phyloP scores from a whole-genome alignment of 2,888 invertebrate genomes.

The Beris morrisii region DNA sequence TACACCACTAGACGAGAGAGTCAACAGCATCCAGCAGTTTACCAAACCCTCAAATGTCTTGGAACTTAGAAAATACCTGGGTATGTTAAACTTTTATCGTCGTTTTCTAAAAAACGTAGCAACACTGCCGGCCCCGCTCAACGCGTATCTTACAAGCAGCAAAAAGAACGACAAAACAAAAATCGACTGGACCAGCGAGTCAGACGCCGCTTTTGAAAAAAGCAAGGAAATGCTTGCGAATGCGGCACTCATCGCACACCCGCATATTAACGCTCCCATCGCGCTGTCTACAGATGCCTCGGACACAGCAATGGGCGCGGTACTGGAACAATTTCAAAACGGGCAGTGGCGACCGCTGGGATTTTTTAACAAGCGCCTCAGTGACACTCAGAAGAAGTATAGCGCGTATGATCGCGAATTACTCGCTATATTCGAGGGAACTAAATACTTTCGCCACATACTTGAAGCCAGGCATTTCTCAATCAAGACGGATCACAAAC shows the following conservation, averaged over 20 bases:
- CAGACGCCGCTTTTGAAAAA: neutral
- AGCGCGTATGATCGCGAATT: constrained; percentile 50
- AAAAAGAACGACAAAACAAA: neutral
- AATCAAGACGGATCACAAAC: constrained; percentile 35
- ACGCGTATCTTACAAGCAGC: neutral
- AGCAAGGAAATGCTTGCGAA: neutral
- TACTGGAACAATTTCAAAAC: neutral
- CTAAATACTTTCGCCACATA: constrained; percentile 24
- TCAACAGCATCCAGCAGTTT: constrained; percentile 6
- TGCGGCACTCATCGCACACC: neutral
- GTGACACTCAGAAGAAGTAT: constrained; percentile 46
- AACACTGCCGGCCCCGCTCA: neutral
- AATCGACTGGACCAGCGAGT: neutral
- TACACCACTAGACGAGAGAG: constrained; percentile 19
- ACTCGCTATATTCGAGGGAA: constrained; percentile 46
- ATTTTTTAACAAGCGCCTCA: constrained; percentile 46
- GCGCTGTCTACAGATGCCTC: neutral
- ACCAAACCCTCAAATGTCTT: neutral
- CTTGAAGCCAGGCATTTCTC: constrained; percentile 32
- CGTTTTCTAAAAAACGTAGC: constrained; percentile 21
- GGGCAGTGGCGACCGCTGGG: neutral
- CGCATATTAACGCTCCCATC: neutral
- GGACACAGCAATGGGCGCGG: neutral
- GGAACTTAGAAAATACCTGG: constrained; percentile 14
- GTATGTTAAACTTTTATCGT: constrained; percentile 38